Evolutionary conservation across 2,888 invertebrate species (phyloP).

Genomic region (Apotomis turbidana): DNA sequence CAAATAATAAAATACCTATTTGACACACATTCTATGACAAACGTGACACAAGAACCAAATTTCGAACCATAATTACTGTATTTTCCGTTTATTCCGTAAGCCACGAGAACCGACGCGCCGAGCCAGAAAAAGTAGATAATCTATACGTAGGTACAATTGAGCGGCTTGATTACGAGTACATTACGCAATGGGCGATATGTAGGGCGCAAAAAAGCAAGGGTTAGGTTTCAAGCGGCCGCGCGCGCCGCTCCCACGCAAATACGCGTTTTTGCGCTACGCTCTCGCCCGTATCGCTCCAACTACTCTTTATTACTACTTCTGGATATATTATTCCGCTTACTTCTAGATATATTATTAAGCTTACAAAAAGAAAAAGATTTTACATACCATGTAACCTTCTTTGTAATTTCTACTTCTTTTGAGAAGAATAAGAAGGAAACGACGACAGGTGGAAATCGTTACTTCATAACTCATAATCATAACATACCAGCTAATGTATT

Average conservation of each 20-base stretch:
- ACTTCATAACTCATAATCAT: too few species aligned
- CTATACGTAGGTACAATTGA: constrained; percentile 12
- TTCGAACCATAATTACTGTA: constrained; percentile 3
- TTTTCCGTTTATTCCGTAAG: constrained; percentile 20
- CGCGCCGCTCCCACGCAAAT: constrained; percentile 9
- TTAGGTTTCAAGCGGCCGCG: constrained; percentile 29
- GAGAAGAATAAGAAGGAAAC: too few species aligned
- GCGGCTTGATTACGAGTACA: constrained; percentile 13
- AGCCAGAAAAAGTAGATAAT: constrained; percentile 30
- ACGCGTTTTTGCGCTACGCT: background rate
- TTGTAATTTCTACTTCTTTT: too few species aligned
- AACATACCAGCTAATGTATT: too few species aligned
- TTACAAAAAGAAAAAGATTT: too few species aligned
- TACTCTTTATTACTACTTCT: too few species aligned
- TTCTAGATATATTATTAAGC: too few species aligned
- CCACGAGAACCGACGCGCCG: constrained; percentile 17
- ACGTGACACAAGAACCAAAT: constrained; percentile 1
- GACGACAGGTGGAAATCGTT: too few species aligned
- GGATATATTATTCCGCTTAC: too few species aligned
- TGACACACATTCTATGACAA: background rate
- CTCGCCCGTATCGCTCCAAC: background rate
- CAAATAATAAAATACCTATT: background rate
- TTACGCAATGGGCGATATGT: constrained; percentile 32
- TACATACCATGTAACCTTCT: too few species aligned
- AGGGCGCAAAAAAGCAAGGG: constrained; percentile 32